Base-by-base conservation (phyloP, 2,797 vertebrate species). In the Mus minutoides region DNA sequence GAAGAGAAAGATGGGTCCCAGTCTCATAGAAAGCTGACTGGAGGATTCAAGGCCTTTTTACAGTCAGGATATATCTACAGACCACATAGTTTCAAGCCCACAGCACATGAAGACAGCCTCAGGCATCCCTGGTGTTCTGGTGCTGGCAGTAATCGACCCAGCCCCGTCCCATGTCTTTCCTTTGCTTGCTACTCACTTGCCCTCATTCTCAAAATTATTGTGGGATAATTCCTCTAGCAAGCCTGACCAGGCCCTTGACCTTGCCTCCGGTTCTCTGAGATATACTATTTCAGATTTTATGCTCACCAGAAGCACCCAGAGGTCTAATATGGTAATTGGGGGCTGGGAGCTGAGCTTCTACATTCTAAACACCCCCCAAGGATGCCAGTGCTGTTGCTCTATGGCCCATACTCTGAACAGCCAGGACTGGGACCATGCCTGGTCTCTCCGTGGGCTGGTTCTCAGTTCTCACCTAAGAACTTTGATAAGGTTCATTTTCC, bases 301-400 rank as follows among this genome's bases (percentile, higher is more conserved):
- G 21, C 54, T 87, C 64, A 76, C 76, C n/a, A 8, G 52, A 76
- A 46, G 87, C 56, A 82, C 26, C 6, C 31, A 49, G 34, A 2
- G 13, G n/a, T 77, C 90, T 75, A 49, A 90, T 69, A 60, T 71
- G 6, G 37, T 12, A 43, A 52, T 5, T 56, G 24, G 71, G 8
- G 0, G 6, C 5, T 77, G 24, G 21, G 6, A n/a, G 54, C n/a
- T 46, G 69, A 91, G 83, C 34, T 43, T n/a, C 75, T 67, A 40
- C 62, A 43, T 43, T 78, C 60, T 87, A 43, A 62, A 62, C 24
- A 6, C 6, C 43, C 43, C 31, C 10, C 13, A 13, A 22, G 2
- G 4, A 75, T 26, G 13, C 26, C 31, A 31, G 0, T 0, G 16
- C 1, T 52, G 19, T 43, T 29, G 0, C 14, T 40, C n/a, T 0